These are phyloP conservation scores for Jordanella pulchra DNA, from an alignment of 2,797 vertebrate species.

Conservation along the genomic window DNA sequence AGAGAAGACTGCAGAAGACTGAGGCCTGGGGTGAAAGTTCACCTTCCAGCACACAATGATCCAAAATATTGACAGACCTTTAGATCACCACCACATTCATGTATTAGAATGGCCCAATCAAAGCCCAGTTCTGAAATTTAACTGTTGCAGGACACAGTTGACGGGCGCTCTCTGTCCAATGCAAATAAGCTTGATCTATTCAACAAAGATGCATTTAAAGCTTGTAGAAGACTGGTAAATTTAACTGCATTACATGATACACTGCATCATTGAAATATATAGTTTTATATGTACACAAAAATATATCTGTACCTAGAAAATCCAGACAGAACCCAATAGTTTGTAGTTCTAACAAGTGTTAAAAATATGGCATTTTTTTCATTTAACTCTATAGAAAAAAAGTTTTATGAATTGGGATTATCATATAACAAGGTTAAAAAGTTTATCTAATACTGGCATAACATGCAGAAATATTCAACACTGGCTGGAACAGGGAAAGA, in stretches of 20 bases:
- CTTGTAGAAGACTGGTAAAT: neutral
- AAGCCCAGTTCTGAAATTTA: neutral
- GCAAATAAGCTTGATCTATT: neutral
- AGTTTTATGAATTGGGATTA: too few relatives aligned
- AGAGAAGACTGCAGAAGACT: neutral
- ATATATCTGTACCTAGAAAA: too few relatives aligned
- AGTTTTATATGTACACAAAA: too few relatives aligned
- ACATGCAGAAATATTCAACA: neutral
- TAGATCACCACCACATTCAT: neutral
- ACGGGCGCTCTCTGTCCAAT: neutral
- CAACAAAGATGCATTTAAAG: neutral
- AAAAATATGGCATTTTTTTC: too few relatives aligned
- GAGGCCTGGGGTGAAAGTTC: neutral
- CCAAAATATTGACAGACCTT: neutral
- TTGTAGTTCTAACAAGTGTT: too few relatives aligned
- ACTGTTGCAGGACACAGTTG: too few relatives aligned
- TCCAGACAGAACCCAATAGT: too few relatives aligned
- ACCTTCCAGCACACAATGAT: neutral
- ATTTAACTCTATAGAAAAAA: too few relatives aligned
- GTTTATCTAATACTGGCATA: constrained; percentile 1
- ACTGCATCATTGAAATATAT: too few relatives aligned
- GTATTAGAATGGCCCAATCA: neutral
- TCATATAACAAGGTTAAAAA: constrained; percentile 10
- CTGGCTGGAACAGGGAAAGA: constrained; percentile 3
- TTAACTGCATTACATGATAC: too few relatives aligned